Evolutionary conservation across 2,888 invertebrate genomes (phyloP).

Genomic region (Allophyes oxyacanthae): DNA sequence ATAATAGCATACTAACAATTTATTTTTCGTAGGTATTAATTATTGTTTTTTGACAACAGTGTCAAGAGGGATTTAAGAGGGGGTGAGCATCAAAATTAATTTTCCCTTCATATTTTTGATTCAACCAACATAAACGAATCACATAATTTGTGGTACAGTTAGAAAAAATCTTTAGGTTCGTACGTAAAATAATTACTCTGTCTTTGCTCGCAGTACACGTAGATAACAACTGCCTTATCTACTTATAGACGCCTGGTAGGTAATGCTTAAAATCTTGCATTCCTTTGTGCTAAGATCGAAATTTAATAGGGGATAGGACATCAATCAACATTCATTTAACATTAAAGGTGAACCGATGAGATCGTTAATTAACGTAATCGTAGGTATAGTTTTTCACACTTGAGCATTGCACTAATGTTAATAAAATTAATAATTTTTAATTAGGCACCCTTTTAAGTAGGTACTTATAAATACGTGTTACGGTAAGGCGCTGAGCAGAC

Average conservation of each 20-base stretch:
- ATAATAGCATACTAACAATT: too few relatives aligned
- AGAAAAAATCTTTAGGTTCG: too few relatives aligned
- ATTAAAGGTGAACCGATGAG: background rate
- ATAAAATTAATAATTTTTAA: background rate
- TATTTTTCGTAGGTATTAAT: too few relatives aligned
- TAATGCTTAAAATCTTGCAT: slow-evolving; percentile 38
- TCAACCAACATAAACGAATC: too few relatives aligned
- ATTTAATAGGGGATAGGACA: slow-evolving; percentile 3
- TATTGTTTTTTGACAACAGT: too few relatives aligned
- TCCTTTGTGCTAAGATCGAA: slow-evolving; percentile 37
- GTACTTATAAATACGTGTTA: slow-evolving; percentile 1
- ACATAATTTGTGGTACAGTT: too few relatives aligned
- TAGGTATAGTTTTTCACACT: too few relatives aligned
- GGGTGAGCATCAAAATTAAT: too few relatives aligned
- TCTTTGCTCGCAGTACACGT: slow-evolving; percentile 34
- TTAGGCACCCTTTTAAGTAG: background rate
- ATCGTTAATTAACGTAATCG: background rate
- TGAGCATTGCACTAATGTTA: background rate
- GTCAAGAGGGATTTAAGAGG: too few relatives aligned
- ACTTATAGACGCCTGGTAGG: slow-evolving; percentile 23
- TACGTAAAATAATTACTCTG: slow-evolving; percentile 22
- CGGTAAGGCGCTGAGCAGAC: too few relatives aligned
- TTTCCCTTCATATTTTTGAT: too few relatives aligned
- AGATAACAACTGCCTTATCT: slow-evolving; percentile 43
- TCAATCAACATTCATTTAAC: background rate